These are phyloP conservation scores for Erpobdella octoculata DNA, from an alignment of 2,888 invertebrate species.

Conservation along the genomic window DNA sequence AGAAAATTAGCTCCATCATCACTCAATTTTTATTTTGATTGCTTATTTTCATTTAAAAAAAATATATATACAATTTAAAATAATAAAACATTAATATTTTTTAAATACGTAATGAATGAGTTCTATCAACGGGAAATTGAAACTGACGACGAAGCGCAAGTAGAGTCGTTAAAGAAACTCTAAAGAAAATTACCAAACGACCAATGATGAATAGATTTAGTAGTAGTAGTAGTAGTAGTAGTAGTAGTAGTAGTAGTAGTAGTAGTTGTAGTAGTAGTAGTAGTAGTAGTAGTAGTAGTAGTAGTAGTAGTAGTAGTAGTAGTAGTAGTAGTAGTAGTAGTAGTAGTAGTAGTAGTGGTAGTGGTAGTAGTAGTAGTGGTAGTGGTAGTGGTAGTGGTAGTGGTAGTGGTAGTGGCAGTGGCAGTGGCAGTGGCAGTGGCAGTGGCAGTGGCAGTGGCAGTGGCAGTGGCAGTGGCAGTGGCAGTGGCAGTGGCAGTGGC, in stretches of 20 bases:
- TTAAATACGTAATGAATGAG: too few species aligned
- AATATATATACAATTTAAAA: too few species aligned
- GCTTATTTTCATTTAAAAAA: too few species aligned
- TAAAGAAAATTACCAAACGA: too few species aligned
- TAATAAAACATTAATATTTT: too few species aligned
- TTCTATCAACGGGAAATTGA: too few species aligned
- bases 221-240: conserved; percentile 28
- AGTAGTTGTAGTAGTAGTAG: conserved; percentile 33
- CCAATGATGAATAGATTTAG: neutral
- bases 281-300: conserved; percentile 28
- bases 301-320: neutral
- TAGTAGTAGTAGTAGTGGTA: conserved; percentile 1
- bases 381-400: neutral
- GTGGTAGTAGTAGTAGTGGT: neutral
- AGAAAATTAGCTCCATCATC: too few species aligned
- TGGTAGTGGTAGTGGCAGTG: neutral
- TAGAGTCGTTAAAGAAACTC: too few species aligned
- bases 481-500: neutral
- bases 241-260: conserved; percentile 32
- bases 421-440: neutral
- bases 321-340: conserved; percentile 1
- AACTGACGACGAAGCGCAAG: too few species aligned
- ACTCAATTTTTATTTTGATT: too few species aligned
- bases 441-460: neutral
- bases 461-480: conserved; percentile 1